These are phyloP conservation scores for Serripes groenlandicus DNA, from an alignment of 2,888 invertebrate species.

Conservation along the genomic window DNA sequence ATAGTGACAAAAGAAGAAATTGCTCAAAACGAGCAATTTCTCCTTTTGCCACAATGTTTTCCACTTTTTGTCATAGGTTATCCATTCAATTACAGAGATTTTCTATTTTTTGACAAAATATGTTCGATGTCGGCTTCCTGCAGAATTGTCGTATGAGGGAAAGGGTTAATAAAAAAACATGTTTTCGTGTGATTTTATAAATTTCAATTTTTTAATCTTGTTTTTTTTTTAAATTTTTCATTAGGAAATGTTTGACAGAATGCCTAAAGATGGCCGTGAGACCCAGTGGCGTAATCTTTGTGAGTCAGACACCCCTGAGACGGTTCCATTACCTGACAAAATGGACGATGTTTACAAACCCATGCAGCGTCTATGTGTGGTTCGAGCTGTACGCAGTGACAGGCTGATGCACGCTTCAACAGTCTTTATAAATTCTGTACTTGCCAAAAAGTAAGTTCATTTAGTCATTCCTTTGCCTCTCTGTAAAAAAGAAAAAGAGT, in stretches of 20 bases:
- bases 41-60: background rate
- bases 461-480: too few species aligned
- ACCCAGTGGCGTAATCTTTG: constrained; percentile 86
- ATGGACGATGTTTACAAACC: constrained; percentile 84
- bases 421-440: constrained; percentile 81
- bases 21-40: too few species aligned
- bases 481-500: too few species aligned
- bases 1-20: too few species aligned
- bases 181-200: too few species aligned
- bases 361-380: constrained; percentile 84
- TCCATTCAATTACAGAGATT: background rate
- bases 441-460: constrained; percentile 84
- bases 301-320: constrained; percentile 85
- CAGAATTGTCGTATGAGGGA: background rate
- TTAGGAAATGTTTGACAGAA: constrained; percentile 86
- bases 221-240: background rate
- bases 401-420: constrained; percentile 84
- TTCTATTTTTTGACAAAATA: background rate
- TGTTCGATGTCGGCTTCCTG: background rate
- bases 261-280: constrained; percentile 86
- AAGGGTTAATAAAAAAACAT: background rate
- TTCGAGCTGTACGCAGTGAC: constrained; percentile 85
- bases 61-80: background rate
- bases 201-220: too few species aligned
- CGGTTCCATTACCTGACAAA: constrained; percentile 84